Percentiles rank a stretch among this genome's conserved stretches.
Evolutionary conservation across 2,888 invertebrate genomes (phyloP).

Genomic region (Drosophila acutilabella): DNA sequence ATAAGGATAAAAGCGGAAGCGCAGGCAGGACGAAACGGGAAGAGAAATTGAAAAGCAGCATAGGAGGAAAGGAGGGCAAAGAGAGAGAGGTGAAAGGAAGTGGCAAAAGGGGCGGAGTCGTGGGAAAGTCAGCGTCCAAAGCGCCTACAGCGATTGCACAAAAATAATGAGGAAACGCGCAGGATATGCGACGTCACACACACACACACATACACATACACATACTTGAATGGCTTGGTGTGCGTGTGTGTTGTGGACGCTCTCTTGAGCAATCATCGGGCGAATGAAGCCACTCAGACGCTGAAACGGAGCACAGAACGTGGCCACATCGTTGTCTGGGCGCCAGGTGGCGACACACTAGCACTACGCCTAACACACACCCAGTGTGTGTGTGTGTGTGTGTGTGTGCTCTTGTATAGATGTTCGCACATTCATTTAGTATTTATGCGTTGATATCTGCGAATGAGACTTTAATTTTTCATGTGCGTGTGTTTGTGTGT

Average conservation of each 20-base stretch:
- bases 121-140: conserved; percentile 49
- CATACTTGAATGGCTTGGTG: background rate
- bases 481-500: conserved; percentile 30
- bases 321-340: conserved; percentile 39
- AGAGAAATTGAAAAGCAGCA: no score
- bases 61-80: no score
- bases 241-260: conserved; percentile 34
- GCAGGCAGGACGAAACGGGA: conserved; percentile 12
- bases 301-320: conserved; percentile 28
- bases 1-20: conserved; percentile 47
- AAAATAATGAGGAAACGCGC: conserved; percentile 79
- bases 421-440: conserved; percentile 66
- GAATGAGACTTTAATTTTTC: conserved; percentile 71
- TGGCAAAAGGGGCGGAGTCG: conserved; percentile 9
- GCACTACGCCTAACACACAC: background rate
- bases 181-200: conserved; percentile 65
- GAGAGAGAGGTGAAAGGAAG: background rate
- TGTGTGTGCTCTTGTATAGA: conserved; percentile 21
- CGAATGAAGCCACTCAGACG: conserved; percentile 81
- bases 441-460: conserved; percentile 78
- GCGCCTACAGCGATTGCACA: conserved; percentile 78
- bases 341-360: conserved; percentile 43
- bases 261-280: conserved; percentile 72
- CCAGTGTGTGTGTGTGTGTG: conserved; percentile 14
- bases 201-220: conserved; percentile 10